A percentile compares a stretch with the other conserved stretches of the same genome.
These are phyloP conservation scores for Nannoperca obscura DNA, from an alignment of 2,797 vertebrate species.

Conservation along the genomic window DNA sequence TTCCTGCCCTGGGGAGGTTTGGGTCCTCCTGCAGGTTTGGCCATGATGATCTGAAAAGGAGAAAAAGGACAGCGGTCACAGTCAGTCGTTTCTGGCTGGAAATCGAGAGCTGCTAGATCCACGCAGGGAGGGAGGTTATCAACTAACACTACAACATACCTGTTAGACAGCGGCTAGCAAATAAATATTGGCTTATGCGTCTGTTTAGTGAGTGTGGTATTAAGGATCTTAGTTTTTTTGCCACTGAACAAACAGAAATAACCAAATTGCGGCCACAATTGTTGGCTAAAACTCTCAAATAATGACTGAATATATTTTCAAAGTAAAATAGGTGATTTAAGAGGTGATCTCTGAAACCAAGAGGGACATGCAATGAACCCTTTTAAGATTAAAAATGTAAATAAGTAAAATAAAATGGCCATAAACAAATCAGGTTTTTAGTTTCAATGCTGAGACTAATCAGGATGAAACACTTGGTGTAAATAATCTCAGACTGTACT, in stretches of 20 bases:
- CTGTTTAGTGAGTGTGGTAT: not conserved
- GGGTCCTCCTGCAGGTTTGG: conserved; percentile 92
- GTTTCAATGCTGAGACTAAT: not conserved
- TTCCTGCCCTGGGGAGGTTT: conserved; percentile 95
- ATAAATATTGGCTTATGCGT: not conserved
- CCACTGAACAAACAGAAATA: not conserved
- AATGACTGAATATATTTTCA: conserved; percentile 4
- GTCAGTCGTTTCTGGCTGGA: not conserved
- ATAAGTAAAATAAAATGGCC: not conserved
- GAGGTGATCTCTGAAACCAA: not conserved
- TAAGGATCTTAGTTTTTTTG: not conserved
- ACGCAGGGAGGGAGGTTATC: not conserved
- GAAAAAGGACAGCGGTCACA: conserved; percentile 1
- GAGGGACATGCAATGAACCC: not conserved
- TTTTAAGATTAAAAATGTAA: not conserved
- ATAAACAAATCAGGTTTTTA: too few species aligned
- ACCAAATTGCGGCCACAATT: not conserved
- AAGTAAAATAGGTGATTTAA: conserved; percentile 12
- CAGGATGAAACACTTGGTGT: too few species aligned
- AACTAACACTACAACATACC: not conserved
- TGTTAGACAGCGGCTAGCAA: not conserved
- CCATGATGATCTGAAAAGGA: conserved; percentile 92
- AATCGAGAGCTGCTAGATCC: not conserved
- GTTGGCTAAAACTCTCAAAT: not conserved
- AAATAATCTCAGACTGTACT: not conserved